phyloP scores from a whole-genome alignment of 2,888 invertebrate species.

The Ceramica pisi region DNA sequence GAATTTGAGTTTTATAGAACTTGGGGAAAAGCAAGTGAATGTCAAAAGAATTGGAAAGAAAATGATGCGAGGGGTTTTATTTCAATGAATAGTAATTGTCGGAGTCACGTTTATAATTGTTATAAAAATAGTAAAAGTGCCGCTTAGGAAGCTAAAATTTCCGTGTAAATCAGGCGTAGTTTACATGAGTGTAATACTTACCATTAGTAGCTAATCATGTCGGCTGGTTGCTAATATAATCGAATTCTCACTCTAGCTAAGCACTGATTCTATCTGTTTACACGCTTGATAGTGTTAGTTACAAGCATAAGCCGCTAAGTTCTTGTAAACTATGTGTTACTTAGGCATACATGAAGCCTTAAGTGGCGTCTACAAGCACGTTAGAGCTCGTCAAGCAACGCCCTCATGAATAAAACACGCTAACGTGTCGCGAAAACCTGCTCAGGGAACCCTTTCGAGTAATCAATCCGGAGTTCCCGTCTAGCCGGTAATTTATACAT shows the following conservation, averaged over 20 bases:
- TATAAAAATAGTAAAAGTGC: background rate
- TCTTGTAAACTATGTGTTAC: slow-evolving; percentile 13
- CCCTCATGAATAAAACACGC: slow-evolving; percentile 77
- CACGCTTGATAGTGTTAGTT: background rate
- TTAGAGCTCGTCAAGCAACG: slow-evolving; percentile 58
- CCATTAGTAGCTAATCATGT: background rate
- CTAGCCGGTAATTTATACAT: slow-evolving; percentile 63
- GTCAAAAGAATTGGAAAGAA: slow-evolving; percentile 26
- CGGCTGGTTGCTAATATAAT: background rate
- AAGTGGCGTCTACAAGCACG: slow-evolving; percentile 58
- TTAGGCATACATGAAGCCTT: background rate
- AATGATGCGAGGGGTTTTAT: slow-evolving; percentile 32
- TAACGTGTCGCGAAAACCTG: slow-evolving; percentile 68
- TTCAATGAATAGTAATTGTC: slow-evolving; percentile 20
- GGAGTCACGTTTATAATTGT: background rate
- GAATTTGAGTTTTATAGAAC: slow-evolving; percentile 33
- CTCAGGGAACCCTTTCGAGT: slow-evolving; percentile 64
- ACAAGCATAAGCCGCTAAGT: background rate
- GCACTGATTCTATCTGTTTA: slow-evolving; percentile 11
- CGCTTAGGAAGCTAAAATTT: background rate
- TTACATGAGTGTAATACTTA: background rate
- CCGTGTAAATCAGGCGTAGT: background rate
- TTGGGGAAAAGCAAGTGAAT: slow-evolving; percentile 39
- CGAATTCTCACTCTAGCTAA: background rate
- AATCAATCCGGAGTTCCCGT: slow-evolving; percentile 66